Base-by-base conservation (phyloP, 2,888 invertebrate genomes). In the Hybos culiciformis region DNA sequence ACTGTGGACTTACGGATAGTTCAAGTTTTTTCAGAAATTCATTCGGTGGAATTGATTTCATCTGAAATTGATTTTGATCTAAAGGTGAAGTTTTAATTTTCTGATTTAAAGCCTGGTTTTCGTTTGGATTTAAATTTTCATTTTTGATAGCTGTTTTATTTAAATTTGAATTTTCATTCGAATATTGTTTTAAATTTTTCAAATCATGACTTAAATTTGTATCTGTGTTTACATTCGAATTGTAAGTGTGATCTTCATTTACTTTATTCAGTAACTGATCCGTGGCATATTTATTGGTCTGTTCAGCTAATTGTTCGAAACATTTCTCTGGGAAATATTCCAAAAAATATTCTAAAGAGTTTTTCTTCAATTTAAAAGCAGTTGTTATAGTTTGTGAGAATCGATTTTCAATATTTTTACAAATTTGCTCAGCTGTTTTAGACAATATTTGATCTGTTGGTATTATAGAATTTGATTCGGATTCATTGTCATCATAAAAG, bases 331-430 rank as follows among this genome's bases (percentile, higher is more conserved):
- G 36, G 20, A 36, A 36, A 21, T 36, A 36, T n/a, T 36, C 21
- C 8, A 21, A 21, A 36, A 36, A 36, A 21, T 36, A 36, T 4
- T n/a, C 3, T 14, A 36, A 21, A 7, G 36, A 19, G 2, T 19
- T 14, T 36, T 36, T 36, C 12, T 36, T 9, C 19, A 14, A 14
- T n/a, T 36, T 36, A n/a, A 29, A 12, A 29, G 12, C n/a, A 34
- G 18, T 14, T 32, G 14, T 14, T 19, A 17, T 19, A 8, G 8
- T 12, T 19, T 19, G 14, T 21, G 20, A 8, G 14, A 20, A 12
- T 36, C 19, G 21, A 21, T 14, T 18, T 36, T 36, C 36, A 36
- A 36, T 36, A 7, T 20, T 36, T 36, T 36, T 19, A 36, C 36
- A 36, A 20, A 36, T 21, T n/a, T 19, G 5, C 21, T 36, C 19